Percentiles rank a stretch among this genome's conserved stretches.
Evolutionary conservation across 2,888 invertebrate species (phyloP).

Genomic region (Megastigmus dorsalis): DNA sequence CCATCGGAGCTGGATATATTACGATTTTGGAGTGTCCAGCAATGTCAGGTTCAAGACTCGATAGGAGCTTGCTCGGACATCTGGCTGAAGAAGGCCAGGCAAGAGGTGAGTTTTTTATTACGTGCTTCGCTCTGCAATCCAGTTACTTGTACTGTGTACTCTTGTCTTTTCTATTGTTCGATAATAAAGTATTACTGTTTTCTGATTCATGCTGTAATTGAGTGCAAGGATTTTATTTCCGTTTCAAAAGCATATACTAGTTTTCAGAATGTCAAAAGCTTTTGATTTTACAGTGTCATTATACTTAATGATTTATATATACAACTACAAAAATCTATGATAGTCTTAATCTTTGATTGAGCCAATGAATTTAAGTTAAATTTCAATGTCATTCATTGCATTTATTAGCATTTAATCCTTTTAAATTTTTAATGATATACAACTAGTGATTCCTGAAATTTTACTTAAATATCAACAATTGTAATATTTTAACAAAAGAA

Average conservation of each 20-base stretch:
- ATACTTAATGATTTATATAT: slow-evolving; percentile 24
- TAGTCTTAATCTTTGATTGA: slow-evolving; percentile 27
- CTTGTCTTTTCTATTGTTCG: slow-evolving; percentile 1
- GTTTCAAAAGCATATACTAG: slow-evolving; percentile 26
- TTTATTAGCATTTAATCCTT: background rate
- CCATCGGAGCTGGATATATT: background rate
- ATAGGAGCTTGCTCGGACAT: slow-evolving; percentile 7
- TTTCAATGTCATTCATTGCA: background rate
- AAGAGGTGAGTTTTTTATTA: slow-evolving; percentile 41
- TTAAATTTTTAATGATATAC: no score
- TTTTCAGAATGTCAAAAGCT: slow-evolving; percentile 27
- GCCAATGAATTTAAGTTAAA: slow-evolving; percentile 23
- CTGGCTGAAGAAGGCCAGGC: slow-evolving; percentile 36
- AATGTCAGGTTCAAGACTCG: slow-evolving; percentile 4
- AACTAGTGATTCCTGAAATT: no score
- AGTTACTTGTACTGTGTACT: background rate
- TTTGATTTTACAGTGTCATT: slow-evolving; percentile 7
- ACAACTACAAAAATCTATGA: slow-evolving; percentile 15
- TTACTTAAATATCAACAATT: no score
- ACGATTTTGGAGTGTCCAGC: background rate
- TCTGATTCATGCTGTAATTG: slow-evolving; percentile 35
- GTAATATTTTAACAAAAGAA: no score
- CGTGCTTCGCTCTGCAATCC: background rate
- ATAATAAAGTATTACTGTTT: background rate
- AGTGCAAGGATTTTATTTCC: slow-evolving; percentile 36